phyloP scores from a whole-genome alignment of 64 coral and sea anemone species.

The Porites lutea region DNA sequence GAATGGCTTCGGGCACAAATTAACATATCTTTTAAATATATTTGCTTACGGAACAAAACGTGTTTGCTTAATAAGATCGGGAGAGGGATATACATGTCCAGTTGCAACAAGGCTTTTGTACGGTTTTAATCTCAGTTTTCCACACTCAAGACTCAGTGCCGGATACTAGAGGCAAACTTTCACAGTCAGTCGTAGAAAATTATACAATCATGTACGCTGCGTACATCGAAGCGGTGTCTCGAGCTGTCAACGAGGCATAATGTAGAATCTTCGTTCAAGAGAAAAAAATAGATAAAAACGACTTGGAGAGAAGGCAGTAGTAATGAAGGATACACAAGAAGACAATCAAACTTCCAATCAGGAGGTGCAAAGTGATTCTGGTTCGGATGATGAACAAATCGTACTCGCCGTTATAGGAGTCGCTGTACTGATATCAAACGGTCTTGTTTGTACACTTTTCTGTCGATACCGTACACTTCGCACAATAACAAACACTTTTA shows the following conservation, averaged over 20 bases:
- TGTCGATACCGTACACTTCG: constrained; percentile 67
- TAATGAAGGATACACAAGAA: neutral
- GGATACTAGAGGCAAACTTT: no score
- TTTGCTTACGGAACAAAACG: constrained; percentile 39
- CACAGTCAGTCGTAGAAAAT: no score
- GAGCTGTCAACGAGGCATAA: no score
- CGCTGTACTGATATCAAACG: constrained; percentile 76
- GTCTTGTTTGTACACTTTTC: constrained; percentile 83
- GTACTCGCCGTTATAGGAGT: constrained; percentile 67
- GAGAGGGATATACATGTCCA: constrained; percentile 33
- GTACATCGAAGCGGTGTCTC: no score
- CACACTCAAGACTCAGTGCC: no score
- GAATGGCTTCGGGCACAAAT: constrained; percentile 19
- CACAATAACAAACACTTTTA: constrained; percentile 92
- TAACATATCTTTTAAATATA: constrained; percentile 41
- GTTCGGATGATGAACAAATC: neutral
- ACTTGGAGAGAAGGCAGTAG: neutral
- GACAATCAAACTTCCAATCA: neutral
- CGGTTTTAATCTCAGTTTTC: no score
- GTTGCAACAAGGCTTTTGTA: neutral
- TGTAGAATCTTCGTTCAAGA: no score
- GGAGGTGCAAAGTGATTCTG: neutral
- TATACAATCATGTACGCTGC: no score
- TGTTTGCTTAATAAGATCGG: constrained; percentile 15
- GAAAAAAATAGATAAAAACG: no score